Evolutionary conservation across 2,888 invertebrate genomes (phyloP), one percentile per base, ranked within the genome.

Genomic region (Resseliella maxima): DNA sequence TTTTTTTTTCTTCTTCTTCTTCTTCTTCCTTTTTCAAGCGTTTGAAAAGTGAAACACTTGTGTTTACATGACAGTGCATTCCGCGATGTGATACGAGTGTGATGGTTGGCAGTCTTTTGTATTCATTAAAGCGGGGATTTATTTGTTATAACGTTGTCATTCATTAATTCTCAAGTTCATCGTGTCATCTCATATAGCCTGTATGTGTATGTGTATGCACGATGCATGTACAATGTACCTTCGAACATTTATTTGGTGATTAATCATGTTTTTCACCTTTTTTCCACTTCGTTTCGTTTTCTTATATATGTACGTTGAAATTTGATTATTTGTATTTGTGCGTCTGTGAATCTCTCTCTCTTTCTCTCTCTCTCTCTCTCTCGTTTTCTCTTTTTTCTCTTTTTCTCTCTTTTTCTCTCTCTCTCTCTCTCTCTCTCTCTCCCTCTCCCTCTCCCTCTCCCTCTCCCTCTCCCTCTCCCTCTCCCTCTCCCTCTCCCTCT

Each of bases 81-180:
- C 72, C 31, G 72, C 72, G 72, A 72, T 72, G 31, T 27, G 72
- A 5, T 21, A 35, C 2, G 35, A 72, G n/a, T n/a, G n/a, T n/a
- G n/a, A n/a, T n/a, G n/a, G n/a, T n/a, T n/a, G n/a, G n/a, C n/a
- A n/a, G 72, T 72, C 72, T 72, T 72, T 72, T 31, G 72, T 72
- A 72, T 72, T 72, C 72, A 72, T 35, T 72, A 35, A 72, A 35
- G 2, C 31, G 2, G 31, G 72, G 35, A 72, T 72, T 72, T 72
- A 72, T 72, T 72, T 18, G 35, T 31, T 72, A 31, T 31, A 72
- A 72, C n/a, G 35, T 72, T 35, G 72, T 35, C 72, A 72, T 72
- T 72, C 72, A 72, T 72, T 72, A 72, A 72, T 72, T 72, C 72
- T 72, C 72, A 72, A 72, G 72, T 72, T 72, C 72, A 72, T 31